Evolutionary conservation across 1,140 invertebrate species (phyloP).

Genomic region (Ceratina calcarata): DNA sequence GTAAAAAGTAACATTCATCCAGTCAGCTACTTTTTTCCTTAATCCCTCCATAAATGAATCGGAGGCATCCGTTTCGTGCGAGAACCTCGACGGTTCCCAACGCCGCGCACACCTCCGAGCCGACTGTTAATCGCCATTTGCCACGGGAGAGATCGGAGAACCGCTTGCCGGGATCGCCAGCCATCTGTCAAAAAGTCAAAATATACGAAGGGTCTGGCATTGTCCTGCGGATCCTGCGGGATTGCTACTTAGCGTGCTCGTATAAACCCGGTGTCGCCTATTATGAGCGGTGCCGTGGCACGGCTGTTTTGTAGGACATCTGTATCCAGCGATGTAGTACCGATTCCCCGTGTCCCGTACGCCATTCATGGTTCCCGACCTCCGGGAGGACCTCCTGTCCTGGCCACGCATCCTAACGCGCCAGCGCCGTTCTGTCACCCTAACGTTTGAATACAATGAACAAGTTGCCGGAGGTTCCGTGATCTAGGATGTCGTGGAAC

Average conservation of each 20-base stretch:
- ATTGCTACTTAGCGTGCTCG: slow-evolving; percentile 75
- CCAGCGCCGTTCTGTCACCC: slow-evolving; percentile 9
- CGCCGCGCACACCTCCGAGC: too few species aligned
- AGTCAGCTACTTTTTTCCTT: background rate
- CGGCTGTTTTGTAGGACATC: slow-evolving; percentile 75
- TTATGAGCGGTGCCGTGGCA: slow-evolving; percentile 61
- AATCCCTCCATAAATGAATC: slow-evolving; percentile 45
- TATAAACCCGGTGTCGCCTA: slow-evolving; percentile 64
- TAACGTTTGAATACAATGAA: slow-evolving; percentile 41
- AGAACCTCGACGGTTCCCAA: background rate
- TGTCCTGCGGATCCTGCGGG: slow-evolving; percentile 72
- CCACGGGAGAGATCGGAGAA: slow-evolving; percentile 22
- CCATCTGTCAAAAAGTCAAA: slow-evolving; percentile 79
- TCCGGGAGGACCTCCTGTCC: slow-evolving; percentile 19
- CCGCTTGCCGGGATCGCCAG: slow-evolving; percentile 37
- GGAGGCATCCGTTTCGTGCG: slow-evolving; percentile 20
- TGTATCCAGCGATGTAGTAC: slow-evolving; percentile 67
- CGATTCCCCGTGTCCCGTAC: slow-evolving; percentile 55
- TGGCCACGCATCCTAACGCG: slow-evolving; percentile 26
- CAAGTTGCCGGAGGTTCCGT: background rate
- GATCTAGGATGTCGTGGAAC: slow-evolving; percentile 27
- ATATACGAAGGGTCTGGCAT: slow-evolving; percentile 74
- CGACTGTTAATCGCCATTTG: slow-evolving; percentile 1
- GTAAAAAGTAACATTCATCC: slow-evolving; percentile 34
- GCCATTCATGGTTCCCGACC: slow-evolving; percentile 11